Base-by-base conservation (phyloP, 2,113 vertebrate genomes). In the Pseudorasbora parva region DNA sequence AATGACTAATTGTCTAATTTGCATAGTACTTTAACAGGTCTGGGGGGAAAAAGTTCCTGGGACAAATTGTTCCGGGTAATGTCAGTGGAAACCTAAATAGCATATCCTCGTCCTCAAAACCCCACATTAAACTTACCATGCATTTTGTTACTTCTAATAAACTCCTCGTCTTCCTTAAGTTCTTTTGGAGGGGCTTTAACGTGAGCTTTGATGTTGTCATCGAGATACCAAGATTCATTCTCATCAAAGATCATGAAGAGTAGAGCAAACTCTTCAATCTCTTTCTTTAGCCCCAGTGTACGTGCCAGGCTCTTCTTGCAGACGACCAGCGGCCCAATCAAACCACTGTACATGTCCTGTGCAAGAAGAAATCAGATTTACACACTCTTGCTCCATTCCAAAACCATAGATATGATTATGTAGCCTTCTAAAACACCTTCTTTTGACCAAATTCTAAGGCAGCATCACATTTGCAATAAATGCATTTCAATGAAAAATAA, bases 71-170 rank as follows among this genome's bases (percentile, higher is more conserved):
- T 37, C 5, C 5, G 37, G 37, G 37, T 37, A 37, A 37, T 37
- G 6, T 37, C 37, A 37, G 37, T 37, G 37, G 37, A 37, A 37
- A 37, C 37, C 12, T 33, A 33, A 33, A 15, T 33, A 3, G 21
- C 30, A 19, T 10, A 30, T 37, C 64, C 30, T 33, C 27, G 0
- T 30, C 27, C 27, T 66, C 15, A 66, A 37, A 33, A 41, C 21
- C 17, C 64, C 11, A 74, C 0, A 51, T 12, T 87, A 0, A 27
- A 79, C 93, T 81, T 93, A 99, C 98, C 93, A 0, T 99, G 97
- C 96, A 98, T 98, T 92, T 96, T 98, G 88, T 99, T 99, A 92
- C 98, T 99, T 93, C 98, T 96, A 78, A 96, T 94, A 82, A 99
- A 99, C 54, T 92, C 91, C 1, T 97, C 95, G 17, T 96, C 87